Evolutionary conservation across 2,888 invertebrate genomes (phyloP).

Genomic region (Embidobia sp.): DNA sequence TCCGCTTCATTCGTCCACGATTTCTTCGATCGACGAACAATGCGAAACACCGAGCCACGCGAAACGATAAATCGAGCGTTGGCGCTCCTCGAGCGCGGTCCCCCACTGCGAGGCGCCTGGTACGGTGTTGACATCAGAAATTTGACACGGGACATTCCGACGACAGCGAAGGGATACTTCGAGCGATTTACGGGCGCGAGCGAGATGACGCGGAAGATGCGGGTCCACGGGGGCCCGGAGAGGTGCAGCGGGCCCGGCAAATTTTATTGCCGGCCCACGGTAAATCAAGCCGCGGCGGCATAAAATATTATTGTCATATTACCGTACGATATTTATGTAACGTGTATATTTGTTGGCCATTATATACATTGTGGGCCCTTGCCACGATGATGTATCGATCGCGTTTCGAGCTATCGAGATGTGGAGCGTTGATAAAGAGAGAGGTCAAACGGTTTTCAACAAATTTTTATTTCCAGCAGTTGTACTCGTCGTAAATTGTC

Average conservation of each 20-base stretch:
- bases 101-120: slow-evolving; percentile 67
- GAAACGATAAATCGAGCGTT: slow-evolving; percentile 71
- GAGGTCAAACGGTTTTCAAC: slow-evolving; percentile 24
- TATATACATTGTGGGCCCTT: slow-evolving; percentile 25
- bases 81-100: slow-evolving; percentile 41
- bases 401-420: slow-evolving; percentile 17
- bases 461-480: slow-evolving; percentile 16
- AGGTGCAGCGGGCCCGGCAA: too few relatives aligned
- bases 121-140: slow-evolving; percentile 68
- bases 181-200: slow-evolving; percentile 60
- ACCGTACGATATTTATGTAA: slow-evolving; percentile 54
- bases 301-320: slow-evolving; percentile 61
- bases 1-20: slow-evolving; percentile 30
- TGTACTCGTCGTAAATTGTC: background rate
- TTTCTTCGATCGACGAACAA: slow-evolving; percentile 57
- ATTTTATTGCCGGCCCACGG: too few relatives aligned
- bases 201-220: slow-evolving; percentile 29
- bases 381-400: slow-evolving; percentile 42
- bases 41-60: slow-evolving; percentile 62
- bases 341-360: slow-evolving; percentile 44
- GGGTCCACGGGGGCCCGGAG: slow-evolving; percentile 48
- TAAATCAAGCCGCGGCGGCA: slow-evolving; percentile 52
- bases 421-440: slow-evolving; percentile 36
- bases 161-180: slow-evolving; percentile 61
- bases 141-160: slow-evolving; percentile 70